Base-by-base conservation (phyloP, 2,888 invertebrate genomes). In the Isotomurus palustris region DNA sequence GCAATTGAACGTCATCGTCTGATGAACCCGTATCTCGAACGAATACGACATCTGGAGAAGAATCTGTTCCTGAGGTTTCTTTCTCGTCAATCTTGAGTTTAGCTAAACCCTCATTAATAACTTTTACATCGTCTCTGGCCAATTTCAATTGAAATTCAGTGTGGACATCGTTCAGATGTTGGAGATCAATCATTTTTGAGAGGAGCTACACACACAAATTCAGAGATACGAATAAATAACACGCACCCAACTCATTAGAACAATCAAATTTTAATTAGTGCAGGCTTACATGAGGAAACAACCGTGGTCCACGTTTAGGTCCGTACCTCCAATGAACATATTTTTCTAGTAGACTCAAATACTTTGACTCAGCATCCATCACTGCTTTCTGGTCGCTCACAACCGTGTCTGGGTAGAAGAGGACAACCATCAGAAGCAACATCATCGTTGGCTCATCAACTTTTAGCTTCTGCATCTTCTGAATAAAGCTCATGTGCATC, bases 401-500 rank as follows among this genome's bases (percentile, higher is more conserved):
- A 41, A 72, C 73, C 8, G 73, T 71, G 32, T 77, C 69, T 58
- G 77, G 77, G 17, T 75, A 74, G 66, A 77, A 76, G 2, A 78
- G 73, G 25, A 76, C 76, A 17, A 77, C 75, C 53, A 77, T 71
- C 4, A 78, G 67, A 8, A 78, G 67, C 61, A 77, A 69, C 72
- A 77, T 74, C 29, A 75, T 72, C 4, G 74, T 74, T 5, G 73
- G 71, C 64, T 78, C 76, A 59, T 77, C 76, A 2, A 71, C 68
- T 32, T 75, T 71, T 40, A 78, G 68, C 43, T 74, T 71, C 58
- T 75, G 75, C 24, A 77, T 71, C 22, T 73, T 71, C 5, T 68
- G 67, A 40, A 77, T 75, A 66, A 78, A 78, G 44, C 72, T 69
- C 67, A 76, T 72, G 62, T 77, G 77, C 64, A 76, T 73, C 19